Percentiles rank a stretch among this genome's conserved stretches.
phyloP scores from a whole-genome alignment of 2,888 invertebrate genomes.

The Cancer borealis region DNA sequence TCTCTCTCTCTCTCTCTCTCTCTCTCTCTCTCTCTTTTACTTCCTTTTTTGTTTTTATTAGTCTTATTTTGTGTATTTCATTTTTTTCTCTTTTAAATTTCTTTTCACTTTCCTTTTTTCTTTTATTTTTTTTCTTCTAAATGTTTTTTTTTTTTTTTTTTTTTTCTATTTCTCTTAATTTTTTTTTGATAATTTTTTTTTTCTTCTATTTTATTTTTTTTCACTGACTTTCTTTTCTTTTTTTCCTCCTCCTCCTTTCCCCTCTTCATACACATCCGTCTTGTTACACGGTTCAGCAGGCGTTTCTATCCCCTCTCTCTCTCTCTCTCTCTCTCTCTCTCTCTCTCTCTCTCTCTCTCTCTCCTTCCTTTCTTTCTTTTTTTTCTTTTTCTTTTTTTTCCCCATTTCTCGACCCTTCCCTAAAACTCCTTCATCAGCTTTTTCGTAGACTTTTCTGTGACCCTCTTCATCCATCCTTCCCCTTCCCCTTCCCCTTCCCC shows the following conservation, averaged over 20 bases:
- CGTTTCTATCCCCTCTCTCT: neutral
- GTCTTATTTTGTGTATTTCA: neutral
- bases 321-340: no score
- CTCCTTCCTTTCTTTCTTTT: no score
- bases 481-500: neutral
- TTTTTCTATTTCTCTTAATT: no score
- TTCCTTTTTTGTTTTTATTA: neutral
- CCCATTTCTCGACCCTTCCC: neutral
- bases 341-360: neutral
- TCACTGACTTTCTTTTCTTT: no score
- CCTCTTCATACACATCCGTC: neutral
- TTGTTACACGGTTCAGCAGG: neutral
- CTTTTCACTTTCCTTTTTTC: neutral
- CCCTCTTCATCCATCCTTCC: neutral
- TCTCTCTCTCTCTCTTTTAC: neutral
- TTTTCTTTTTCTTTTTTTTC: no score
- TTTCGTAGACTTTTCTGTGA: neutral
- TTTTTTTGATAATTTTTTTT: no score
- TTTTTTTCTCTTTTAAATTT: neutral
- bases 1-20: neutral
- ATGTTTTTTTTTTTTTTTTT: neutral
- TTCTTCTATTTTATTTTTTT: no score
- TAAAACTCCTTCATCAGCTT: conserved; percentile 21
- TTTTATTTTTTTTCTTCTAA: no score
- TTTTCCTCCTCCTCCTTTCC: neutral